Percentiles rank a stretch among this genome's conserved stretches.
Evolutionary conservation across 2,888 invertebrate genomes (phyloP).

Genomic region (Lasioglossum vierecki): DNA sequence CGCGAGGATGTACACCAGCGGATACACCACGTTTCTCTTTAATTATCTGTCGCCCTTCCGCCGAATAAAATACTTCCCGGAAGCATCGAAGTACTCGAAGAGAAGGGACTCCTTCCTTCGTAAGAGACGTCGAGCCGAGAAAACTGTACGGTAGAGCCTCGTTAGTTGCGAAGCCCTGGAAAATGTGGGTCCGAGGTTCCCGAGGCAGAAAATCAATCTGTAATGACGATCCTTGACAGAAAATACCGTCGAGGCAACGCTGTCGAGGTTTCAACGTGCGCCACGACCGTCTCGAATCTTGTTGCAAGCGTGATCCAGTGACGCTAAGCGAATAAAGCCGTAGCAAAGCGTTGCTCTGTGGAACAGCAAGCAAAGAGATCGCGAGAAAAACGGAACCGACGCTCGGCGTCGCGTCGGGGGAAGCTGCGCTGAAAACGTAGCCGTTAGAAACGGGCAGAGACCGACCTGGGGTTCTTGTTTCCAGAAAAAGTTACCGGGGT

Average conservation of each 20-base stretch:
- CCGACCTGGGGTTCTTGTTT: neutral
- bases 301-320: neutral
- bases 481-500: conserved; percentile 13
- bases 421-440: neutral
- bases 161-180: neutral
- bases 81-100: neutral
- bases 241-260: neutral
- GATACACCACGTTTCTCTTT: neutral
- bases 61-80: neutral
- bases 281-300: neutral
- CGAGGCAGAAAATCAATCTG: neutral
- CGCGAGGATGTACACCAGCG: neutral
- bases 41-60: conserved; percentile 9
- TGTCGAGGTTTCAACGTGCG: neutral
- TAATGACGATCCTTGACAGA: conserved; percentile 2
- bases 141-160: neutral
- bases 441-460: neutral
- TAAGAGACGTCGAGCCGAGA: neutral
- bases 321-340: neutral
- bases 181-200: neutral
- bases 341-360: neutral
- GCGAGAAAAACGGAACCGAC: neutral
- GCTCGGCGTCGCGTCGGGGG: neutral
- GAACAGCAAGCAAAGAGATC: neutral
- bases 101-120: neutral